Base-by-base conservation (phyloP, 2,797 vertebrate genomes). In the Brotula barbata region DNA sequence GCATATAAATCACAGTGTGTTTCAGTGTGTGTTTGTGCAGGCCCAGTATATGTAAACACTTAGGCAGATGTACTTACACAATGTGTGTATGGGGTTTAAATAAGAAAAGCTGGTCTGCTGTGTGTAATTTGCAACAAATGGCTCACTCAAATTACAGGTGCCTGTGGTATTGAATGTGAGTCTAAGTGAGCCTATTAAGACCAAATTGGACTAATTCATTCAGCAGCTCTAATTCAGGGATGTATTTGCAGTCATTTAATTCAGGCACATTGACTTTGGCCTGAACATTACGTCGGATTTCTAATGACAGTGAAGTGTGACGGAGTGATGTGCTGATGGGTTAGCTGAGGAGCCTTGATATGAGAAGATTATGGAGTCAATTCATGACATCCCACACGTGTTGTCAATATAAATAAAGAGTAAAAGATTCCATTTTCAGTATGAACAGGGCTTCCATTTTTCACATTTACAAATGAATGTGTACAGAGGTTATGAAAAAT, bases 121-220 rank as follows among this genome's bases (percentile, higher is more conserved):
- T 71, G 72, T 73, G 63, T 80, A 73, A 86, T 85, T 77, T 77
- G 65, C 68, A 77, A 62, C 73, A 85, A 86, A 79, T 71, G 63
- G 53, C 69, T 72, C 65, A 54, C 63, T 78, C 61, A 78, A 75
- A 87, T 87, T 81, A 75, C 78, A 86, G 77, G 80, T 83, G 83
- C 57, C 78, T 56, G 56, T 50, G 31, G 80, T 51, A 78, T 68
- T 58, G 74, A 84, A 78, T 68, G 64, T 17, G 67, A 71, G 68
- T 64, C 61, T 83, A 78, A 82, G 76, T 82, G 74, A 70, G 34
- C 60, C 75, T 69, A 86, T 88, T 88, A 85, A 44, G 54, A 61
- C 60, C 75, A 75, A 85, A 88, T 77, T 82, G 57, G 59, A 55
- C 81, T 85, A 83, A 88, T 87, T 85, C 39, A 83, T 79, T 85